Evolutionary conservation across 2,797 vertebrate species (phyloP).

Genomic region (Myripristis jacobus): DNA sequence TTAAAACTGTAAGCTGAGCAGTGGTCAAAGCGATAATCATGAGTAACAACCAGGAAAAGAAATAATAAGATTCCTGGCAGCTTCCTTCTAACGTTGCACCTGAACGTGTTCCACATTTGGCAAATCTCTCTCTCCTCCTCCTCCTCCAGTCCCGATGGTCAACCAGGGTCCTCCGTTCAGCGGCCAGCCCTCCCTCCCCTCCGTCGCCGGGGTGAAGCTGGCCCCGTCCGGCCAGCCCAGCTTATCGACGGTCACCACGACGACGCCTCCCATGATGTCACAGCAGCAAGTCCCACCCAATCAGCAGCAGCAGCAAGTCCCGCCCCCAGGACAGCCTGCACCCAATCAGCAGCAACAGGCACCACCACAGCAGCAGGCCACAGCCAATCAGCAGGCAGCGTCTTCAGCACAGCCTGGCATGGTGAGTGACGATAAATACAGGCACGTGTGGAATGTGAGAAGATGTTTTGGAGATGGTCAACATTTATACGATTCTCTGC

Average conservation of each 20-base stretch:
- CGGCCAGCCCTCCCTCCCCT: constrained; percentile 77
- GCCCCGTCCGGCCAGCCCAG: constrained; percentile 79
- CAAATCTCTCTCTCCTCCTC: not conserved
- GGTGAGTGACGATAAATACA: constrained; percentile 68
- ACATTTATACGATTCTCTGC: no score
- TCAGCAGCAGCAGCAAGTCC: constrained; percentile 75
- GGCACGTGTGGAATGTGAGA: no score
- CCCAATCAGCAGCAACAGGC: constrained; percentile 75
- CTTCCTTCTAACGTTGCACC: not conserved
- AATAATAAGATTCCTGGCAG: no score
- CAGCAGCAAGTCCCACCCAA: constrained; percentile 74
- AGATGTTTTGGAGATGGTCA: no score
- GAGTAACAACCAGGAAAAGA: no score
- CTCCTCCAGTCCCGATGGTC: constrained; percentile 67
- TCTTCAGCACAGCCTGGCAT: constrained; percentile 78
- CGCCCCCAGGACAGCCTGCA: constrained; percentile 74
- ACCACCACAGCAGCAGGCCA: constrained; percentile 74
- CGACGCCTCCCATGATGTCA: constrained; percentile 75
- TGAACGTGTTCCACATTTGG: not conserved
- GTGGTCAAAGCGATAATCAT: no score
- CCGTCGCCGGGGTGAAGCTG: constrained; percentile 82
- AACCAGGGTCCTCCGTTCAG: constrained; percentile 79
- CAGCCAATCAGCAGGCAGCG: constrained; percentile 71
- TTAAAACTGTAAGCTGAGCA: no score
- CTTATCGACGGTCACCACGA: constrained; percentile 85